phyloP scores from a whole-genome alignment of 1,140 invertebrate genomes.

The Tetramorium parvispinum region DNA sequence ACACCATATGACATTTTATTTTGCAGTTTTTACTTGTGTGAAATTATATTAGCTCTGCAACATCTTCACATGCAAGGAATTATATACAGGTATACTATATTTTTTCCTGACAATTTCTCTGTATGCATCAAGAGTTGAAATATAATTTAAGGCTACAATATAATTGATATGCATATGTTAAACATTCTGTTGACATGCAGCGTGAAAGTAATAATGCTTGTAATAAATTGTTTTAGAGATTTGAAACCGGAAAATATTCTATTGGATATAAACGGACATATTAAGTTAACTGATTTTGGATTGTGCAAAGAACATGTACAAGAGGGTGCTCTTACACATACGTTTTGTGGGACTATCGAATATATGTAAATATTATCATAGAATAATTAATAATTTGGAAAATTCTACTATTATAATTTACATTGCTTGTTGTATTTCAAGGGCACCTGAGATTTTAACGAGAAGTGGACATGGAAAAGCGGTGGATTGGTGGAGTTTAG shows the following conservation, averaged over 20 bases:
- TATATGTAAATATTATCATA: slow-evolving; percentile 93
- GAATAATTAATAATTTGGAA: neutral
- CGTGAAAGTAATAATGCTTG: neutral
- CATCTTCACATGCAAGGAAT: slow-evolving; percentile 98
- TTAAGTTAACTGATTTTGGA: slow-evolving; percentile 99
- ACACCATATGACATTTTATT: slow-evolving; percentile 69
- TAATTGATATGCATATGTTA: neutral
- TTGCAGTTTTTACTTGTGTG: slow-evolving; percentile 98
- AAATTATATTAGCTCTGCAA: slow-evolving; percentile 98
- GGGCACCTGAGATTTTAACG: slow-evolving; percentile 99
- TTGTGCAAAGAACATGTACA: slow-evolving; percentile 99
- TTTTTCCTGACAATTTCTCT: neutral
- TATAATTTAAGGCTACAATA: neutral
- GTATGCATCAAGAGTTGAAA: neutral
- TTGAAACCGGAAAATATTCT: slow-evolving; percentile 99
- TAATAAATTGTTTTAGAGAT: slow-evolving; percentile 88
- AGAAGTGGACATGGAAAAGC: slow-evolving; percentile 98
- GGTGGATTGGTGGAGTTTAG: slow-evolving; percentile 99
- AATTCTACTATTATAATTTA: neutral
- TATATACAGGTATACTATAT: slow-evolving; percentile 91
- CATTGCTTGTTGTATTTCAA: slow-evolving; percentile 78
- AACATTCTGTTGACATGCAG: neutral
- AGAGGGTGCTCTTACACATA: slow-evolving; percentile 98
- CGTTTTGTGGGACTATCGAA: slow-evolving; percentile 99
- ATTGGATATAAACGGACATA: slow-evolving; percentile 97